These are phyloP conservation scores for Thyatira batis DNA, from an alignment of 2,888 invertebrate genomes.

Conservation along the genomic window DNA sequence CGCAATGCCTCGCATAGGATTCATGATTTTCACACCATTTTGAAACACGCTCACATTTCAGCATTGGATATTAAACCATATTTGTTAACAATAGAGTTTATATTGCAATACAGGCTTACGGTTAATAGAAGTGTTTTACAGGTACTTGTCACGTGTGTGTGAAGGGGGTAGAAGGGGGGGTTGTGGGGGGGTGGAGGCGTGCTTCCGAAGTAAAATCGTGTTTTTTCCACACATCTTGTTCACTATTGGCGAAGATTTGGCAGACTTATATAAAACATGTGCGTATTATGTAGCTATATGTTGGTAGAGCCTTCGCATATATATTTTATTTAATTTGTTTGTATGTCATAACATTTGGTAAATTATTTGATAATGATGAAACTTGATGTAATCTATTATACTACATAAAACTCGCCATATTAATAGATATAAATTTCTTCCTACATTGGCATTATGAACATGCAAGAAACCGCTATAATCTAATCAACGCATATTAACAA, in stretches of 20 bases:
- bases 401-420: too few species aligned
- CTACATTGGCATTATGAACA: too few species aligned
- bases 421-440: too few species aligned
- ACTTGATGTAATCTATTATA: too few species aligned
- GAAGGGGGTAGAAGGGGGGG: constrained; percentile 43
- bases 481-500: too few species aligned
- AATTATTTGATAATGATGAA: too few species aligned
- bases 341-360: too few species aligned
- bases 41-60: background rate
- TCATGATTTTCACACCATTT: background rate
- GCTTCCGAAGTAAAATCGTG: constrained; percentile 45
- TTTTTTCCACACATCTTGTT: constrained; percentile 44
- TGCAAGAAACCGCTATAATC: too few species aligned
- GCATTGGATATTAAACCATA: background rate
- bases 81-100: background rate
- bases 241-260: constrained; percentile 58
- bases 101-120: background rate
- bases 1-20: too few species aligned
- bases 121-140: background rate
- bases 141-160: constrained; percentile 24
- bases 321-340: too few species aligned
- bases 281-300: background rate
- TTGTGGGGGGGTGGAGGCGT: constrained; percentile 45
- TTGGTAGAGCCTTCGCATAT: too few species aligned
- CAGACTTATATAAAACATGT: background rate